These are phyloP conservation scores for Caiman crocodilus DNA, from an alignment of 2,797 vertebrate species.

Conservation along the genomic window DNA sequence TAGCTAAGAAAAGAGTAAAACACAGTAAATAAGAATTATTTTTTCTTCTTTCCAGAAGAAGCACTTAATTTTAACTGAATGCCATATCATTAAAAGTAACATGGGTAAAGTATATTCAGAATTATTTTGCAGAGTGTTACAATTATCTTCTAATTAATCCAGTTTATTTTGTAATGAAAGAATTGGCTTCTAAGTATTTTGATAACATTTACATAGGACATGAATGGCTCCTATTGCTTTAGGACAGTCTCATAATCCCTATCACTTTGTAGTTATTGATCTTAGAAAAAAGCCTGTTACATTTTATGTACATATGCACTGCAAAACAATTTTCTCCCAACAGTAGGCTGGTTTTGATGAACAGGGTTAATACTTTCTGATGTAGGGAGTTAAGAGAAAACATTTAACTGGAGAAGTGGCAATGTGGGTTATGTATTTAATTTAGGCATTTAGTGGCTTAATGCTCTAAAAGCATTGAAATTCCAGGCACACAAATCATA, in stretches of 20 bases:
- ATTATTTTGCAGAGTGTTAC: conserved; percentile 49
- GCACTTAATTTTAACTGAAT: conserved; percentile 59
- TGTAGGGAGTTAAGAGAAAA: neutral
- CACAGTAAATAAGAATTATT: conserved; percentile 26
- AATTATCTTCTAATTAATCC: conserved; percentile 48
- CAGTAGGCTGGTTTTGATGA: neutral
- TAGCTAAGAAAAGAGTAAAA: conserved; percentile 12
- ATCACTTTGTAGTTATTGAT: neutral
- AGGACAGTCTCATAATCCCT: neutral
- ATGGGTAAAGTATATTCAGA: conserved; percentile 43
- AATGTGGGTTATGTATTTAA: neutral
- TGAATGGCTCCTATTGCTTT: neutral
- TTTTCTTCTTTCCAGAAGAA: neutral
- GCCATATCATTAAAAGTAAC: conserved; percentile 58
- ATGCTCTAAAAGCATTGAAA: neutral
- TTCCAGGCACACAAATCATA: neutral
- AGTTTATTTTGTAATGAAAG: conserved; percentile 72
- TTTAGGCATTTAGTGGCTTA: neutral
- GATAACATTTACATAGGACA: conserved; percentile 26
- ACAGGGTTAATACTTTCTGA: neutral
- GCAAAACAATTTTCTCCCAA: neutral
- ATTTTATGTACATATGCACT: neutral
- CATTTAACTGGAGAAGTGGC: neutral
- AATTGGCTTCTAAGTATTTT: conserved; percentile 47
- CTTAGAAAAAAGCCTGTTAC: neutral